Percentiles rank a stretch among this genome's conserved stretches.
Conservation (phyloP, 2,113 vertebrate genomes). For the Sprattus sprattus region DNA sequence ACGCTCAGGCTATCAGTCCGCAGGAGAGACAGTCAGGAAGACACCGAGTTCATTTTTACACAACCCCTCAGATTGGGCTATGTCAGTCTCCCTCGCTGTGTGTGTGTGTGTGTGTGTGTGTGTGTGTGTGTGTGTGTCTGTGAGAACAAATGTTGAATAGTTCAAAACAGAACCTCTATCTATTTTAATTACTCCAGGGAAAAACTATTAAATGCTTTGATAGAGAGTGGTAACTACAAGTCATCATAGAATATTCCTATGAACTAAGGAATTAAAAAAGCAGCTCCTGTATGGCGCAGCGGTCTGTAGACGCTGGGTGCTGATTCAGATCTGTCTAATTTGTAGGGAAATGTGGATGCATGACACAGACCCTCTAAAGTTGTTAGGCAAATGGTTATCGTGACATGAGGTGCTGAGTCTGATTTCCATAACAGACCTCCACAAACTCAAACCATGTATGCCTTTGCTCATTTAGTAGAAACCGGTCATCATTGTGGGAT, state of each 20-base stretch:
- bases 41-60: neutral
- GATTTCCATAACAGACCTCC: constrained; percentile 62
- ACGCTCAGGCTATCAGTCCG: neutral
- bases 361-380: constrained; percentile 45
- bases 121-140: no score
- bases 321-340: constrained; percentile 25
- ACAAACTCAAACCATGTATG: neutral
- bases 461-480: neutral
- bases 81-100: no score
- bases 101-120: no score
- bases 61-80: neutral
- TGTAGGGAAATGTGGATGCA: constrained; percentile 38
- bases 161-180: no score
- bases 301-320: neutral
- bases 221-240: neutral
- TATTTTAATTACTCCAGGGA: neutral
- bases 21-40: neutral
- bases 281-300: neutral
- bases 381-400: constrained; percentile 64
- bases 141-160: neutral
- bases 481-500: no score
- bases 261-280: neutral
- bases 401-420: constrained; percentile 39
- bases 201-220: neutral
- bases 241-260: neutral